Evolutionary conservation across 1,140 invertebrate genomes (phyloP).

Genomic region (Drosophila seguyi): DNA sequence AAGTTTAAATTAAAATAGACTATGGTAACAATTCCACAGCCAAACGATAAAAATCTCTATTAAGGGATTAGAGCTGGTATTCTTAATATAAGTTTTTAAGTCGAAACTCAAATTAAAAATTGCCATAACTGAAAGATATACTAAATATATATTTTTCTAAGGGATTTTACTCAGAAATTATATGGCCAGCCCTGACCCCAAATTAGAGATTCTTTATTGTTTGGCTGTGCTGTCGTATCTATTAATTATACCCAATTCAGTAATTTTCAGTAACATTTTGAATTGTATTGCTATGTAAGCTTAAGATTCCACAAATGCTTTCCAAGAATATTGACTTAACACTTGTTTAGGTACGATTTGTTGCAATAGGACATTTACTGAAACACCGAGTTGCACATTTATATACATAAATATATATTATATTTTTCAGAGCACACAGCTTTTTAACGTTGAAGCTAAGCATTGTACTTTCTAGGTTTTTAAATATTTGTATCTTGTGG

Average conservation of each 20-base stretch:
- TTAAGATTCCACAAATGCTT: conserved; percentile 1
- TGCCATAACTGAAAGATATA: not conserved
- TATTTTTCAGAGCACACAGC: conserved; percentile 21
- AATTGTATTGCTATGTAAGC: not conserved
- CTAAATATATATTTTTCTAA: not conserved
- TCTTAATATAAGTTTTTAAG: not conserved
- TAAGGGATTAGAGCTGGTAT: not conserved
- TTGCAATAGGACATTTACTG: conserved; percentile 44
- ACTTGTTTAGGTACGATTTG: conserved; percentile 55
- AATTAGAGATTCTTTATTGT: not conserved
- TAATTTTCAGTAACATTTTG: conserved; percentile 28
- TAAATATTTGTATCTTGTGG: conserved; percentile 20
- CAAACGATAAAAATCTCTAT: not conserved
- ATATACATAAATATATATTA: conserved; percentile 35
- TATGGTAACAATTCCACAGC: conserved; percentile 13
- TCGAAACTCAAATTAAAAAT: not conserved
- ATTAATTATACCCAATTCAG: conserved; percentile 26
- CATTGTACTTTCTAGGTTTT: conserved; percentile 65
- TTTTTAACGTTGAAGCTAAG: conserved; percentile 47
- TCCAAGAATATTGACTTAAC: conserved; percentile 10
- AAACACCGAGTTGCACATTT: conserved; percentile 55
- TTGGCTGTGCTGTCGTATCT: not conserved
- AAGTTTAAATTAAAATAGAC: conserved; percentile 62
- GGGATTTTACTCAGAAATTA: not conserved
- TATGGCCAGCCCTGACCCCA: not conserved